Evolutionary conservation across 2,888 invertebrate species (phyloP).

Genomic region (Actias luna): DNA sequence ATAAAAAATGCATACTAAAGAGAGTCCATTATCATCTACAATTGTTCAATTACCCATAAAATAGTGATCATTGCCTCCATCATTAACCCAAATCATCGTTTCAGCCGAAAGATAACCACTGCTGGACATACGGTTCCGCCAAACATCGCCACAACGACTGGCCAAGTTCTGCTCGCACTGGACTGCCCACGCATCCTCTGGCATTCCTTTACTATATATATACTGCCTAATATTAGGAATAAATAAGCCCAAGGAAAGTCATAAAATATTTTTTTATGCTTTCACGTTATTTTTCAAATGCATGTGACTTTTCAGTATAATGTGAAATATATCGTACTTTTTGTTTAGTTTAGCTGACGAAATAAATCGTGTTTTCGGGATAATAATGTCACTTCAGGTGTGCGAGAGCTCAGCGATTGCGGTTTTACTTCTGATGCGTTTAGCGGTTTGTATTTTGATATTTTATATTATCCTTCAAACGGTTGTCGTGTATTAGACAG

Average conservation of each 20-base stretch:
- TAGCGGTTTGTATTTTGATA: conserved; percentile 55
- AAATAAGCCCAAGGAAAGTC: not conserved
- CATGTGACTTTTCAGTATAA: conserved; percentile 25
- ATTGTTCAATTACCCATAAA: no score
- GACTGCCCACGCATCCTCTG: no score
- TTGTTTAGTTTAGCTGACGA: conserved; percentile 58
- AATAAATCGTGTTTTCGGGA: conserved; percentile 67
- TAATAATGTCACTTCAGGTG: conserved; percentile 75
- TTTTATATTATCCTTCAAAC: not conserved
- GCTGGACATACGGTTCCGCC: no score
- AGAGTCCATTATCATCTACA: no score
- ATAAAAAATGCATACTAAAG: no score
- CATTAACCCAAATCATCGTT: no score
- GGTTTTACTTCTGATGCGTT: conserved; percentile 65
- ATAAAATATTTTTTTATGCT: not conserved
- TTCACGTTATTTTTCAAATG: conserved; percentile 12
- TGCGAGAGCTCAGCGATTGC: conserved; percentile 73
- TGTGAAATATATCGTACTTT: conserved; percentile 14
- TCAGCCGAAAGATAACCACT: no score
- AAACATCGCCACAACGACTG: no score
- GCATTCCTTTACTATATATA: no score
- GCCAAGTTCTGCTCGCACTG: no score
- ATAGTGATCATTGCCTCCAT: no score
- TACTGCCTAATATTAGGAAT: no score
- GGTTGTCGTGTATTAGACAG: not conserved